Base-by-base conservation (phyloP, 2,888 invertebrate species). In the Microchrysa polita region DNA sequence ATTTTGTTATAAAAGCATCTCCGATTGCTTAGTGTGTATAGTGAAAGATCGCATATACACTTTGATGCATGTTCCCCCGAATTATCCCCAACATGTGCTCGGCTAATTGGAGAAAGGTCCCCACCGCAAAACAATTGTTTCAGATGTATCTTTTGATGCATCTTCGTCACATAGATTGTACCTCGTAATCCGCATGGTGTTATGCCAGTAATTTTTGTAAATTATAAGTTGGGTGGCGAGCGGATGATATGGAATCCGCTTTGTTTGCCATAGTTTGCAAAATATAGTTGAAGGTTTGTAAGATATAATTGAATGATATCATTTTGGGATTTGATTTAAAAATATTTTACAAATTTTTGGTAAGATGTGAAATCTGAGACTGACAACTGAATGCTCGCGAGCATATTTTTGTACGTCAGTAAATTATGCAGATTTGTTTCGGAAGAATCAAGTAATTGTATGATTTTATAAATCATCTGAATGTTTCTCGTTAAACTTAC, bases 61-160 rank as follows among this genome's bases (percentile, higher is more conserved):
- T 7, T 34, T 34, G 27, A 7, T 34, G 27, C 27, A 34, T 34
- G 27, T 34, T 48, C 22, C 20, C 48, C 65, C 27, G 4, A 7
- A 23, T 5, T 48, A 22, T 34, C 57, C 67, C 69, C 69, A 57
- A 55, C 55, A 16, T 5, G 55, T 9, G 12, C 57, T 20, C 57
- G 55, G 18, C 40, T 48, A 9, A 22, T 14, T 23, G 53, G 59
- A 65, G 73, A 69, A 73, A 72, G 71, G 75, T 65, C 75, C 75
- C 75, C 75, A 75, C 74, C 55, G 48, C 40, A 5, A 59, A 44
- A 40, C 4, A 20, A 14, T 52, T 44, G 27, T 34, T 34, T 34
- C 27, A 5, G 27, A 34, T 34, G 27, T 20, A n/a, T 61, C 65
- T 14, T 48, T 48, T 69, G 12, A 44, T 22, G 16, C 14, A 22